Evolutionary conservation across 2,113 vertebrate species (phyloP).

Genomic region (Notothenia coriiceps): DNA sequence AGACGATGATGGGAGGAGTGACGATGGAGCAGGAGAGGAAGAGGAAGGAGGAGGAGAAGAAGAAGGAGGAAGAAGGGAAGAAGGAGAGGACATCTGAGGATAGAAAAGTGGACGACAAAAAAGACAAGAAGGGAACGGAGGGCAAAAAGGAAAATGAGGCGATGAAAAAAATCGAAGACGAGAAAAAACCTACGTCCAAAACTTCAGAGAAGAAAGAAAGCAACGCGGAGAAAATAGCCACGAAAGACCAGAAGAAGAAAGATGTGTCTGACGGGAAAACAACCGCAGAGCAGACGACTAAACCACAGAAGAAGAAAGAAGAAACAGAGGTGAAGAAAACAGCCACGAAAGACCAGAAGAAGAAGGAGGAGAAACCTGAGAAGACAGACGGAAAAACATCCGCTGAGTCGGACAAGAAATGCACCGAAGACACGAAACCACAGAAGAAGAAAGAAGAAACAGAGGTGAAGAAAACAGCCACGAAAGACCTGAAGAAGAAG

Average conservation of each 20-base stretch:
- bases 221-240: too few relatives aligned
- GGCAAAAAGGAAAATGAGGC: not conserved
- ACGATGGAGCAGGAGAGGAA: too few relatives aligned
- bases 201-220: too few relatives aligned
- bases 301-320: not conserved
- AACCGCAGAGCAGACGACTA: not conserved
- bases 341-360: not conserved
- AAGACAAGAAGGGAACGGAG: not conserved
- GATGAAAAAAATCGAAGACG: not conserved
- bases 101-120: constrained; percentile 1
- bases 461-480: not conserved
- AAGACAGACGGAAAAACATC: not conserved
- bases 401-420: too few relatives aligned
- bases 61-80: not conserved
- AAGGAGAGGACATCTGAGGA: not conserved
- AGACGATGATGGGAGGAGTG: constrained; percentile 68
- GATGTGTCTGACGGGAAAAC: too few relatives aligned
- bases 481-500: not conserved
- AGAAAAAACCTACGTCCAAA: not conserved
- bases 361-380: not conserved
- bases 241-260: too few relatives aligned
- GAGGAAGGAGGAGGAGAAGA: not conserved
- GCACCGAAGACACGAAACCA: not conserved
- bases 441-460: not conserved
- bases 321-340: not conserved